Conservation (phyloP, 1,140 invertebrate species). For the Nymphalis io region DNA sequence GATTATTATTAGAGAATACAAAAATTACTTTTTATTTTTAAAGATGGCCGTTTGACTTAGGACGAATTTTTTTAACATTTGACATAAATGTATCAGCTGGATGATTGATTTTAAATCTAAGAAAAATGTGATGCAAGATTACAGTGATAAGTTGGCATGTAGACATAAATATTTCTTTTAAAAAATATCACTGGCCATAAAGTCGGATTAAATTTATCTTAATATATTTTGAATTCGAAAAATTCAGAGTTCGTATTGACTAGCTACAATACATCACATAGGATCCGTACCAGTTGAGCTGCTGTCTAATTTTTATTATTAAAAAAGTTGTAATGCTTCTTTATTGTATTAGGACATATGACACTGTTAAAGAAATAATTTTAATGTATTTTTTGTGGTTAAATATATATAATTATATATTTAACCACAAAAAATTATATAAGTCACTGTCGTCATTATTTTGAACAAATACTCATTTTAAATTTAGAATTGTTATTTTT, state of each 20-base stretch:
- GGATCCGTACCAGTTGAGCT: not conserved
- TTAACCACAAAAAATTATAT: too few relatives aligned
- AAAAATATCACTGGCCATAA: constrained; percentile 16
- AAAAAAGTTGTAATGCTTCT: not conserved
- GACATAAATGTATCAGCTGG: too few relatives aligned
- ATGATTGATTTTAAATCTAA: too few relatives aligned
- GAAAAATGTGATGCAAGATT: too few relatives aligned
- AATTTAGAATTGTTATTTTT: too few relatives aligned
- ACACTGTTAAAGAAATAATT: too few relatives aligned
- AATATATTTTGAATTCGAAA: constrained; percentile 9
- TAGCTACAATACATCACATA: constrained; percentile 13
- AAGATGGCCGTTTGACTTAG: constrained; percentile 2
- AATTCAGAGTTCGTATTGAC: constrained; percentile 10
- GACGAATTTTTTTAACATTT: not conserved
- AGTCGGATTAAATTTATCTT: constrained; percentile 4
- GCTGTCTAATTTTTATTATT: not conserved
- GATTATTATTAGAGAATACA: not conserved
- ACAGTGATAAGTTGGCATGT: too few relatives aligned
- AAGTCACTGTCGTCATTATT: too few relatives aligned
- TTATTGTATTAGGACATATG: too few relatives aligned
- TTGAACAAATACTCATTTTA: too few relatives aligned
- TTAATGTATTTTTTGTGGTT: too few relatives aligned
- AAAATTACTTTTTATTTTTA: constrained; percentile 3
- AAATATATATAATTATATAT: too few relatives aligned
- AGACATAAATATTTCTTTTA: not conserved